These are phyloP conservation scores for Lepus americanus DNA, from an alignment of 2,113 vertebrate species.

Conservation along the genomic window DNA sequence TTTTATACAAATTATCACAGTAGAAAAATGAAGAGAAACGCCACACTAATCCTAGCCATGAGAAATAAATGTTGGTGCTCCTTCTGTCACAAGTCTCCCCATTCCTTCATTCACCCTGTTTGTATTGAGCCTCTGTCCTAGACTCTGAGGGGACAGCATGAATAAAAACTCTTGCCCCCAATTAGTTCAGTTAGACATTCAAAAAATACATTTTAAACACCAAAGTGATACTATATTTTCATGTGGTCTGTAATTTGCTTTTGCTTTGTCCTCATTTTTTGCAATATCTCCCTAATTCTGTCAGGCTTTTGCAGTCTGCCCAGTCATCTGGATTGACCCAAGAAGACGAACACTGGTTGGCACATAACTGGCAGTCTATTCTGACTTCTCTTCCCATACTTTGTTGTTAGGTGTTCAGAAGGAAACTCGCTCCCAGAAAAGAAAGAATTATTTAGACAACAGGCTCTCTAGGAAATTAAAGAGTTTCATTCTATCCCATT, in stretches of 20 bases:
- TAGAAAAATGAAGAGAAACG: slow-evolving; percentile 20
- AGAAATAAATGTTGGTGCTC: not conserved
- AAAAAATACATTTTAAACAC: slow-evolving; percentile 2
- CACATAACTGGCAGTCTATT: not conserved
- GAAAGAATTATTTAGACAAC: not conserved
- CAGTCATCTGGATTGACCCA: not conserved
- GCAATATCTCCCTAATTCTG: not conserved
- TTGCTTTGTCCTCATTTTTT: not conserved
- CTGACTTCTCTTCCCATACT: not conserved
- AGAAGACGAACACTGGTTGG: not conserved
- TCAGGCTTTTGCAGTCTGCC: not conserved
- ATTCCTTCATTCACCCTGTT: slow-evolving; percentile 33
- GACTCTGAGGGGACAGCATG: not conserved
- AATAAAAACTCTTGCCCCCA: not conserved
- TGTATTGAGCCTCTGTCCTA: not conserved
- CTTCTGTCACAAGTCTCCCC: not conserved
- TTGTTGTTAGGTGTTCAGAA: not conserved
- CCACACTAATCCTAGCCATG: not conserved
- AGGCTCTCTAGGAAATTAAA: not conserved
- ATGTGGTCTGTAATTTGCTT: not conserved
- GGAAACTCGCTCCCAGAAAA: not conserved
- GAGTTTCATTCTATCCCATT: not conserved
- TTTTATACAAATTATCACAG: not conserved
- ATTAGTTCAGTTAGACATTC: not conserved
- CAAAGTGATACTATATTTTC: not conserved